A percentile compares a stretch with the other conserved stretches of the same genome.
Conservation (phyloP, 2,888 invertebrate genomes). For the Drosophila parthenogenetica region DNA sequence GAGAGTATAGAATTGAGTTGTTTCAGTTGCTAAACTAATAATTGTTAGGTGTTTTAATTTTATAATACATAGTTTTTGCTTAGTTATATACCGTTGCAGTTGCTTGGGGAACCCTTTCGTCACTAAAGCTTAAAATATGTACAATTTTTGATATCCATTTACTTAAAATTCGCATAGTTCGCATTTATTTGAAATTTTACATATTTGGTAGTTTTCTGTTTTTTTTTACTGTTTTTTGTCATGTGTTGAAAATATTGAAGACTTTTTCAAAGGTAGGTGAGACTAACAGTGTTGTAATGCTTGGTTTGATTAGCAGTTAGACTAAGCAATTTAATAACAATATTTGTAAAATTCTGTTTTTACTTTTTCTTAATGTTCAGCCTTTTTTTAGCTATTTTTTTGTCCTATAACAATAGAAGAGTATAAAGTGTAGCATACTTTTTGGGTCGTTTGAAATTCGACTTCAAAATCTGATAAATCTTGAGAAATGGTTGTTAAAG, state of each 20-base stretch:
- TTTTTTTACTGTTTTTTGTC: not conserved
- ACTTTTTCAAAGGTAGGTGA: not conserved
- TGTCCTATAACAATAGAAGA: too few species aligned
- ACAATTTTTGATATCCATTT: slow-evolving; percentile 5
- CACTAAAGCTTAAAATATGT: not conserved
- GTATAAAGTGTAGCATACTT: not conserved
- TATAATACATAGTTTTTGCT: slow-evolving; percentile 8
- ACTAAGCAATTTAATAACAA: too few species aligned
- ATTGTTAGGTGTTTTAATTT: slow-evolving; percentile 18
- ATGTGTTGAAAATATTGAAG: not conserved
- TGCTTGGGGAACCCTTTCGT: not conserved
- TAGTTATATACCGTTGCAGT: slow-evolving; percentile 36
- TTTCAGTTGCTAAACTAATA: slow-evolving; percentile 38
- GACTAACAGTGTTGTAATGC: too few species aligned
- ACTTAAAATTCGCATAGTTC: slow-evolving; percentile 1
- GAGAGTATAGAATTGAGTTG: slow-evolving; percentile 16
- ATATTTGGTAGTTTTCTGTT: not conserved
- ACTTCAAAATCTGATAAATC: too few species aligned
- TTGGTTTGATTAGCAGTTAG: too few species aligned
- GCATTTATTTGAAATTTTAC: not conserved
- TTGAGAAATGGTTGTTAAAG: too few species aligned
- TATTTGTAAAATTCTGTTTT: too few species aligned
- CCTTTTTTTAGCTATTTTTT: too few species aligned
- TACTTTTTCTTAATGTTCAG: too few species aligned
- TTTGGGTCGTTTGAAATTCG: not conserved